phyloP scores from a whole-genome alignment of 2,113 vertebrate genomes.

The Neotragus moschatus region DNA sequence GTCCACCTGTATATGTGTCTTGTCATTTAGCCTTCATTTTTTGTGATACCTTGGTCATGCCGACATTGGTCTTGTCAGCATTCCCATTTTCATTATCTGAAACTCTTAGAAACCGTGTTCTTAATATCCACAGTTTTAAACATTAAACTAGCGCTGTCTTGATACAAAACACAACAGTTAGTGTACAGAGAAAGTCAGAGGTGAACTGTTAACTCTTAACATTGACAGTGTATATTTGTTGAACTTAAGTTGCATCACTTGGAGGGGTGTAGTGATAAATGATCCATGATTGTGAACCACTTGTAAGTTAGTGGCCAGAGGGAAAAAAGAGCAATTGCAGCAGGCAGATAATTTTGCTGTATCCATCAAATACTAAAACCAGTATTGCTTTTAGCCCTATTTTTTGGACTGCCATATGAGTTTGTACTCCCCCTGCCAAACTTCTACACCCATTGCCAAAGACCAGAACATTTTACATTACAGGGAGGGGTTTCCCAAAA shows the following conservation, averaged over 20 bases:
- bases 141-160: background rate
- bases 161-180: background rate
- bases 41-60: background rate
- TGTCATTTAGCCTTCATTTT: background rate
- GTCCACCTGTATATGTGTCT: background rate
- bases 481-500: background rate
- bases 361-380: background rate
- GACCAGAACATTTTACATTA: background rate
- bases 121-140: background rate
- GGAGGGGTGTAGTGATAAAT: background rate
- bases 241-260: background rate
- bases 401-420: background rate
- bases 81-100: slow-evolving; percentile 23
- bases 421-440: background rate
- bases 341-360: background rate
- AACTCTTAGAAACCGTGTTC: background rate
- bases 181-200: background rate
- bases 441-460: background rate
- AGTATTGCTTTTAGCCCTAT: background rate
- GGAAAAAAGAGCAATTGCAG: background rate
- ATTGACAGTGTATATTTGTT: background rate
- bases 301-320: background rate
- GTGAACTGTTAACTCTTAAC: background rate
- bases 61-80: background rate
- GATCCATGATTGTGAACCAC: background rate